phyloP scores from a whole-genome alignment of 2,113 vertebrate genomes.

The Pseudois nayaur region DNA sequence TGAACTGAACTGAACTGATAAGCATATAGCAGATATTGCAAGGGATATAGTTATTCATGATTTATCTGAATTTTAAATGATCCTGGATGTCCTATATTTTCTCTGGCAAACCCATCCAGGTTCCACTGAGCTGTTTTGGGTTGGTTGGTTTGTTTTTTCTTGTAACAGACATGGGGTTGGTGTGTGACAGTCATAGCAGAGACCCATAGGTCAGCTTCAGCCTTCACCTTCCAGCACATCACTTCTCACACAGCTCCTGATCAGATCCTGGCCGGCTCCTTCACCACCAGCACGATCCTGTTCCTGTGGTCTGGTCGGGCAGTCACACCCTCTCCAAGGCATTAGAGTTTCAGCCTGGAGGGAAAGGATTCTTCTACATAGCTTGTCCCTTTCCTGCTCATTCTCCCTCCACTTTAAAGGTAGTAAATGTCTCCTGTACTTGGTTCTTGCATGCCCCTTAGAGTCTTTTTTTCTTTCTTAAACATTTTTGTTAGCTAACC shows the following conservation, averaged over 20 bases:
- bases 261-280: no score
- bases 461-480: not conserved
- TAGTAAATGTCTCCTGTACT: rapidly evolving
- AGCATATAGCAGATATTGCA: not conserved
- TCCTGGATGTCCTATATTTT: not conserved
- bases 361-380: not conserved
- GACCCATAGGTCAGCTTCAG: rapidly evolving
- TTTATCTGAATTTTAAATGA: not conserved
- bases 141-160: not conserved
- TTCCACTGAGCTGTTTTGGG: not conserved
- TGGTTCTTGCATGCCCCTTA: not conserved
- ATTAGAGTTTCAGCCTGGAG: not conserved
- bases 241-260: not conserved
- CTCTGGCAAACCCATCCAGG: not conserved
- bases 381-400: not conserved
- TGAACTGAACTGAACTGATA: not conserved
- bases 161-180: not conserved
- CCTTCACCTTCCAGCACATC: not conserved
- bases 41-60: not conserved
- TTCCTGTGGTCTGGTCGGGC: not conserved
- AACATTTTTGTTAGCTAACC: not conserved
- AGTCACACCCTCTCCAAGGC: rapidly evolving
- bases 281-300: no score
- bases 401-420: not conserved
- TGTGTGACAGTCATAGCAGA: not conserved